Base-by-base conservation (phyloP, 53 echinoderm and acorn worm genomes). In the Temnopleurus reevesii region DNA sequence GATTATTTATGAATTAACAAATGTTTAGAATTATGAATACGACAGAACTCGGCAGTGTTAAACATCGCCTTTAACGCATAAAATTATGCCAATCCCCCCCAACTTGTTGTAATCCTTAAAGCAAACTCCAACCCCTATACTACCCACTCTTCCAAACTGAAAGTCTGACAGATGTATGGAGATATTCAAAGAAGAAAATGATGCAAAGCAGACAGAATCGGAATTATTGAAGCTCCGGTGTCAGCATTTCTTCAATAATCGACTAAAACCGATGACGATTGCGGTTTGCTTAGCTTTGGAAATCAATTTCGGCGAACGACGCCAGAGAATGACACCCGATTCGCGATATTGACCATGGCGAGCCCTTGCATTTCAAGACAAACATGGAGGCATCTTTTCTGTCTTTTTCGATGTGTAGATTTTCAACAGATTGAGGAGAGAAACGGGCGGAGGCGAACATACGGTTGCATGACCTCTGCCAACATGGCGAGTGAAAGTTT, bases 241-340 rank as follows among this genome's bases (percentile, higher is more conserved):
- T 66, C 38, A 18, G 35, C 41, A 6, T 18, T 38, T 6, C n/a
- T 38, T 38, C 66, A 18, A 66, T 38, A n/a, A 66, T 2, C 38
- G 66, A 12, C 21, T n/a, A 66, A 66, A 64, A 36, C n/a, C 41
- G 18, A 38, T 4, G 38, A 38, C 36, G 36, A 19, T 66, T 65
- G 19, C 21, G 5, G 66, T 66, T 66, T 66, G 66, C 41, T 38
- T 66, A 38, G 66, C 38, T 66, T 41, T n/a, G 7, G n/a, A 66
- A 66, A 66, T 66, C 66, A 66, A 66, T 66, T 66, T 66, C 66
- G 35, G 19, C 35, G 66, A 66, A 41, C 21, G 66, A 66, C 66
- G 66, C 66, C 66, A 66, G 38, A 8, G 6, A 35, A 12, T n/a
- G 66, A 66, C 66, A 66, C 41, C 66, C 66, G 66, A 66, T 41